A percentile compares a stretch with the other conserved stretches of the same genome.
phyloP scores from a whole-genome alignment of 2,113 vertebrate species.

The Mormyrus iriodes region DNA sequence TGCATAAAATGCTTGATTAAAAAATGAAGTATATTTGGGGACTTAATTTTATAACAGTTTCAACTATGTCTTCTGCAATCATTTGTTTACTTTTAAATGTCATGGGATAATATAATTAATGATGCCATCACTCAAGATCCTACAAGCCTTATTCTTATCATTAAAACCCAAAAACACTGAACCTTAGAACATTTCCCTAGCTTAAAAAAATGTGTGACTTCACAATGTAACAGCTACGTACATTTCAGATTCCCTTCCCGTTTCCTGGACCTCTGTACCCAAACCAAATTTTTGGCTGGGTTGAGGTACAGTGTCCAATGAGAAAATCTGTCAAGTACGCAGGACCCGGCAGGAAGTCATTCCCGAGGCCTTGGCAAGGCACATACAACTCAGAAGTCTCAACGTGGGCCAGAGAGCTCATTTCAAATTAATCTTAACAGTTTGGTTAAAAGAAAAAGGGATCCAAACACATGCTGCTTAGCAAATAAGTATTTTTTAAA shows the following conservation, averaged over 20 bases:
- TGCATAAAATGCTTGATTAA: too few species aligned
- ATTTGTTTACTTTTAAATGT: neutral
- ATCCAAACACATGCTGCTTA: neutral
- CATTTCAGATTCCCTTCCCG: neutral
- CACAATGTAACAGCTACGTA: neutral
- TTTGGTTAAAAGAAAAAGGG: neutral
- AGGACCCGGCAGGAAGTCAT: neutral
- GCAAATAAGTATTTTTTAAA: constrained; percentile 18
- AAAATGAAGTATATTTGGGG: neutral
- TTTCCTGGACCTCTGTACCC: neutral
- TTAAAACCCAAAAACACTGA: neutral
- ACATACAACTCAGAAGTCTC: neutral
- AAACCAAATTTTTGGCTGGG: neutral
- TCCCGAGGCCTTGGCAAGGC: neutral
- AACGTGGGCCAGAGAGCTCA: neutral
- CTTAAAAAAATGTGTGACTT: neutral
- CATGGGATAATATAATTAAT: neutral
- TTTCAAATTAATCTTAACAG: neutral
- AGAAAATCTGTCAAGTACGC: neutral
- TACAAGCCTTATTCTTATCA: too few species aligned
- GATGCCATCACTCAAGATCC: neutral
- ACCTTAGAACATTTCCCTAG: neutral
- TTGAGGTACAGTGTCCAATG: neutral
- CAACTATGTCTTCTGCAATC: neutral
- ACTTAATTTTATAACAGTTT: neutral